Percentiles rank a stretch among this genome's conserved stretches.
Evolutionary conservation across 1,140 invertebrate species (phyloP).

Genomic region (Heterodera schachtii): DNA sequence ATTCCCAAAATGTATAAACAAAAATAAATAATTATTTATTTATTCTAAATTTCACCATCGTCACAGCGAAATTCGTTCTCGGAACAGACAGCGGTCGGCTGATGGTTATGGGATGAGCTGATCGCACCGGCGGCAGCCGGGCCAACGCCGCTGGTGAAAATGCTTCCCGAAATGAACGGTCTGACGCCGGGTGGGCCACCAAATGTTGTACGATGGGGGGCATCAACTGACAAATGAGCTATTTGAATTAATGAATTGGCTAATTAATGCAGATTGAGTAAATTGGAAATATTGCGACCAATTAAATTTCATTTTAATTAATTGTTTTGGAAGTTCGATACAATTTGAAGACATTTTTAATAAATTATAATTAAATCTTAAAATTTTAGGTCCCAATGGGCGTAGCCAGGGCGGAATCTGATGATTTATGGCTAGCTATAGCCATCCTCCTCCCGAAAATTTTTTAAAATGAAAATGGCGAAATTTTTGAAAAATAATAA

Average conservation of each 20-base stretch:
- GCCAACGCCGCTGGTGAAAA: conserved; percentile 9
- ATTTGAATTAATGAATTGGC: no score
- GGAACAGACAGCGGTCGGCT: conserved; percentile 42
- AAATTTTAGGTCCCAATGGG: neutral
- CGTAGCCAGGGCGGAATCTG: no score
- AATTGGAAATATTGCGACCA: no score
- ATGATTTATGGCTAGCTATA: no score
- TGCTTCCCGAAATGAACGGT: conserved; percentile 17
- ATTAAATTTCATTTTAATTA: no score
- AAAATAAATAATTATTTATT: neutral
- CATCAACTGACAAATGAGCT: conserved; percentile 13
- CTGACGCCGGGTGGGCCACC: conserved; percentile 18
- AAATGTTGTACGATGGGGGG: conserved; percentile 12
- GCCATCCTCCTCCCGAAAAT: no score
- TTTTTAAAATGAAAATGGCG: no score
- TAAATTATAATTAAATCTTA: neutral
- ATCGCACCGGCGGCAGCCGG: neutral
- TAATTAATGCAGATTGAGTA: no score
- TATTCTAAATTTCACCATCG: conserved; percentile 35
- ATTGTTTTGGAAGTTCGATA: no score
- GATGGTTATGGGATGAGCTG: neutral
- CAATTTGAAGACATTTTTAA: no score
- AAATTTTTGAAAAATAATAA: no score
- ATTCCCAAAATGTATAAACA: conserved; percentile 30
- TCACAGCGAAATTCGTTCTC: conserved; percentile 64